Evolutionary conservation across 2,797 vertebrate species (phyloP), one percentile per base, ranked within the genome.

Genomic region (Danio choprae): DNA sequence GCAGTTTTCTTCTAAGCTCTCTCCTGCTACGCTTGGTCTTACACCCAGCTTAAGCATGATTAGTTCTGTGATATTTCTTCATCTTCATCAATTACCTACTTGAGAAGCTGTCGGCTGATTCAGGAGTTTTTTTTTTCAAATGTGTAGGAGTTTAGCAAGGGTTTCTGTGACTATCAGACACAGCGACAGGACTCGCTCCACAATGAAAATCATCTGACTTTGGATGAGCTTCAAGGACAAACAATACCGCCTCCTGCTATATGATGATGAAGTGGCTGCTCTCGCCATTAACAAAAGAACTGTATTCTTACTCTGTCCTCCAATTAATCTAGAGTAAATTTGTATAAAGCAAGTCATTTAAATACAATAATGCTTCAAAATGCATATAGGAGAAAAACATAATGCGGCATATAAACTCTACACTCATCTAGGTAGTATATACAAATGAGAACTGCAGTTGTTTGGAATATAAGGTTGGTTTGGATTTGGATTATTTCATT

Each of bases 141-240:
- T 43, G 40, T 65, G 40, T 67, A 40, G 40, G 51, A 65, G 60
- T 43, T 65, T 36, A 65, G 50, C 1, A 1, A 56, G 51, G 51
- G 15, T 46, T 77, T 65, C 16, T 67, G 40, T 6, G 50, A 56
- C 41, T 36, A 29, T n/a, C 74, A 38, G 48, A 51, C 8, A 68
- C 20, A 56, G 20, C 55, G 63, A 67, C 63, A 77, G 51, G 74
- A 56, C 62, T 77, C 50, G 46, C 20, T 46, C 41, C 22, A 59
- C 56, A 59, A 50, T 62, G 67, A 48, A 77, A 77, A 74, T 74
- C 67, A 67, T 77, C 15, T 80, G 77, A 84, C 80, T 82, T 82
- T 80, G 29, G 40, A 16, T 43, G 55, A 50, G 67, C 50, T 20
- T 82, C 38, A 84, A 82, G 62, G 81, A 80, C 73, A 76, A 58